Conservation (phyloP, 2,113 vertebrate species). For the Toxotes chatareus region DNA sequence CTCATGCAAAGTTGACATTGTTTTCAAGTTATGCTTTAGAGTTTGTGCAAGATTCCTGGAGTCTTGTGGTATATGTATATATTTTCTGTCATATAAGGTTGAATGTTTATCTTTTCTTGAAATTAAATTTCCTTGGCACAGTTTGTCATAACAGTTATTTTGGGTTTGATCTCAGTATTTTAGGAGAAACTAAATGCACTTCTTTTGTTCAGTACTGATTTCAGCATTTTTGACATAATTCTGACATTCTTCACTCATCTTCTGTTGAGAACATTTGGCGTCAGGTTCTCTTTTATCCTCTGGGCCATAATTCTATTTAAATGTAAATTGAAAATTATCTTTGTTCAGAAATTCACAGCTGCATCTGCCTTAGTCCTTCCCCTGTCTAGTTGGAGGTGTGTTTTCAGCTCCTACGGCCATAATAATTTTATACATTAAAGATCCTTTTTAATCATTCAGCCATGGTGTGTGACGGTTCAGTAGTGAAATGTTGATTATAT, state of each 20-base stretch:
- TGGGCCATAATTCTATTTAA: background rate
- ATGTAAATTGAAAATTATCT: background rate
- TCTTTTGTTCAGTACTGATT: background rate
- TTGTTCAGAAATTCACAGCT: too few species aligned
- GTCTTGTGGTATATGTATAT: background rate
- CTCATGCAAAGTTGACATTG: background rate
- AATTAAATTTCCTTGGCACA: background rate
- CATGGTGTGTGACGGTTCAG: background rate
- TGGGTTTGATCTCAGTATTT: background rate
- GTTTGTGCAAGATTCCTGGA: background rate
- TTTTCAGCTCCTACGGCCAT: constrained; percentile 16
- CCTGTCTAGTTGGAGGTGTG: background rate
- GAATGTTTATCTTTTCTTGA: background rate
- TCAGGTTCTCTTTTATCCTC: background rate
- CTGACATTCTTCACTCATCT: background rate
- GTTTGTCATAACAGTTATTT: background rate
- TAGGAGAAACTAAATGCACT: background rate
- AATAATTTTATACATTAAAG: background rate
- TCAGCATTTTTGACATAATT: background rate
- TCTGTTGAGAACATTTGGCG: background rate
- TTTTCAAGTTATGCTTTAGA: background rate
- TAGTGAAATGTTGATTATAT: background rate
- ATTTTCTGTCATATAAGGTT: background rate
- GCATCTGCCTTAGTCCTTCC: too few species aligned
- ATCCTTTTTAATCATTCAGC: constrained; percentile 21